A percentile compares a stretch with the other conserved stretches of the same genome.
These are phyloP conservation scores for Dryococelus australis DNA, from an alignment of 2,888 invertebrate genomes.

Conservation along the genomic window DNA sequence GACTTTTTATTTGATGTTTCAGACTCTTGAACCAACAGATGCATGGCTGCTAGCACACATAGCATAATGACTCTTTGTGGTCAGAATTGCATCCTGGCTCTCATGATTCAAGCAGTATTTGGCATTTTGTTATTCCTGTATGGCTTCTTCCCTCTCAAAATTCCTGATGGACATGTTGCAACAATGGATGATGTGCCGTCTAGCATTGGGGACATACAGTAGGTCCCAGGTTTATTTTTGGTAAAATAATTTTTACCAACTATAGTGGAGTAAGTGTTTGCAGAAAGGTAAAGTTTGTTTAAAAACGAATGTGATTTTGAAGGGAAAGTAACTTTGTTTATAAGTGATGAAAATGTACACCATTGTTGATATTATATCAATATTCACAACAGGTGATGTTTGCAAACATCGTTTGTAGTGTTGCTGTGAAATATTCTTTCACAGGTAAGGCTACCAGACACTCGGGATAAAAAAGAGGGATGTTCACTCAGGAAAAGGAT, in stretches of 20 bases:
- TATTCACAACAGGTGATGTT: no score
- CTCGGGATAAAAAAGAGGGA: no score
- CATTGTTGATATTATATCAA: no score
- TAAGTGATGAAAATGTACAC: no score
- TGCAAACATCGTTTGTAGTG: no score
- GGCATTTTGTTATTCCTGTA: constrained; percentile 63
- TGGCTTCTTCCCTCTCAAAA: constrained; percentile 69
- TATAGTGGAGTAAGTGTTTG: no score
- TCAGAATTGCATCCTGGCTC: constrained; percentile 1
- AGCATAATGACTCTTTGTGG: neutral
- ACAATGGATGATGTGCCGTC: constrained; percentile 64
- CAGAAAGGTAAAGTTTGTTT: neutral
- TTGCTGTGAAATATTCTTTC: no score
- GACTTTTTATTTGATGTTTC: neutral
- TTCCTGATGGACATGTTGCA: constrained; percentile 62
- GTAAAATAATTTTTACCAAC: neutral
- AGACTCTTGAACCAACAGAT: neutral
- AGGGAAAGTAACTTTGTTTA: neutral
- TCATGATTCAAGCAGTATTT: constrained; percentile 45
- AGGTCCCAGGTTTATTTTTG: constrained; percentile 47
- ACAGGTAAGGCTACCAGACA: no score
- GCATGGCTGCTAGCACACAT: no score
- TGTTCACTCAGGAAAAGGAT: no score
- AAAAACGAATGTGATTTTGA: neutral
- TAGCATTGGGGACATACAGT: constrained; percentile 64